These are phyloP conservation scores for Micronisus gabar DNA, from an alignment of 2,113 vertebrate species.

Conservation along the genomic window DNA sequence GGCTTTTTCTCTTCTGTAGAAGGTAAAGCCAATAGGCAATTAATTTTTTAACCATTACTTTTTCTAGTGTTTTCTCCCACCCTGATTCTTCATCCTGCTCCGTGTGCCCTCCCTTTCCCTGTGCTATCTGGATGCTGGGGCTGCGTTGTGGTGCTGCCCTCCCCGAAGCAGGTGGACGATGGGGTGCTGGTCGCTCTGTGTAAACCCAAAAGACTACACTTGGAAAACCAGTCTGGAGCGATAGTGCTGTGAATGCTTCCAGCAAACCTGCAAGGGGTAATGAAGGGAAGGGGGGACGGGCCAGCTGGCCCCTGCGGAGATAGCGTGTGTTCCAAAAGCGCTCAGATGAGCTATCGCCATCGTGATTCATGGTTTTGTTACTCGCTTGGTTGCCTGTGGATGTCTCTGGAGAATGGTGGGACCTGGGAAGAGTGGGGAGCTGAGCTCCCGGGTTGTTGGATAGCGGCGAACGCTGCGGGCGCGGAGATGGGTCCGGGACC, in stretches of 20 bases:
- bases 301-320: background rate
- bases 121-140: fast-evolving
- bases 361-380: background rate
- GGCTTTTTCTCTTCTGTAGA: background rate
- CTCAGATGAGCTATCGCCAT: background rate
- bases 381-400: background rate
- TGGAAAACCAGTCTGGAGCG: background rate
- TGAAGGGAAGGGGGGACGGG: too few species aligned
- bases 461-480: background rate
- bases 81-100: background rate
- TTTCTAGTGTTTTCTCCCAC: background rate
- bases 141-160: fast-evolving
- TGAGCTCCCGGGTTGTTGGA: fast-evolving
- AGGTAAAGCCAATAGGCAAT: background rate
- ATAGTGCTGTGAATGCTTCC: background rate
- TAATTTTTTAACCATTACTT: background rate
- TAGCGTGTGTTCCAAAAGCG: background rate
- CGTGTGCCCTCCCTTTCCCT: background rate
- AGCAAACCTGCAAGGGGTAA: background rate
- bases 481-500: background rate
- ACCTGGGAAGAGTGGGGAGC: background rate
- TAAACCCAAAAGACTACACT: fast-evolving
- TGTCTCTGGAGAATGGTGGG: background rate
- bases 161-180: fast-evolving
- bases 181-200: background rate